Conservation (phyloP, 2,888 invertebrate genomes). For the Malacosoma neustria region DNA sequence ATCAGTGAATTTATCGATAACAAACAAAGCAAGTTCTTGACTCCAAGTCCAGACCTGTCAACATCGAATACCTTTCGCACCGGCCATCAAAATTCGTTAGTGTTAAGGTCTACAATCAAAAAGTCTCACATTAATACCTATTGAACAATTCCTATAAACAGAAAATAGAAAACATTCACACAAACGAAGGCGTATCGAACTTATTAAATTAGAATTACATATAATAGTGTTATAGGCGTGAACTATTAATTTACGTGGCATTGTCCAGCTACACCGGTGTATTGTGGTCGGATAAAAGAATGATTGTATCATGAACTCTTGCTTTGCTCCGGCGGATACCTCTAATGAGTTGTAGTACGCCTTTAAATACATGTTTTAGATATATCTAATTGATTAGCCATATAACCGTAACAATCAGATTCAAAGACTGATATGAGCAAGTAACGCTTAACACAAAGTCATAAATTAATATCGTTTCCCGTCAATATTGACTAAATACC, state of each 20-base stretch:
- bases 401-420: slow-evolving; percentile 3
- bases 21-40: no score
- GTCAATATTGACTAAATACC: background rate
- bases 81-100: slow-evolving; percentile 11
- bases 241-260: slow-evolving; percentile 63
- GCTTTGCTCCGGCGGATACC: slow-evolving; percentile 4
- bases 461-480: background rate
- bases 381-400: slow-evolving; percentile 19
- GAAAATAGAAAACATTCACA: slow-evolving; percentile 26
- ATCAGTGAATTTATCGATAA: no score
- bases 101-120: slow-evolving; percentile 25
- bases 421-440: background rate
- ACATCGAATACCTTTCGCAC: slow-evolving; percentile 26
- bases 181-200: slow-evolving; percentile 40
- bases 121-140: slow-evolving; percentile 41
- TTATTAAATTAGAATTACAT: slow-evolving; percentile 58
- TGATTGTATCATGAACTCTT: slow-evolving; percentile 21
- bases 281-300: slow-evolving; percentile 26
- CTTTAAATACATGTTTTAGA: slow-evolving; percentile 20
- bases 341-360: slow-evolving; percentile 23
- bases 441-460: background rate
- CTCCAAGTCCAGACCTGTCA: no score
- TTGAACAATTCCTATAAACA: slow-evolving; percentile 49
- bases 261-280: slow-evolving; percentile 34
- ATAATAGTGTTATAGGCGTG: slow-evolving; percentile 54